A percentile compares a stretch with the other conserved stretches of the same genome.
phyloP scores from a whole-genome alignment of 2,113 vertebrate species.

The Tachycineta bicolor region DNA sequence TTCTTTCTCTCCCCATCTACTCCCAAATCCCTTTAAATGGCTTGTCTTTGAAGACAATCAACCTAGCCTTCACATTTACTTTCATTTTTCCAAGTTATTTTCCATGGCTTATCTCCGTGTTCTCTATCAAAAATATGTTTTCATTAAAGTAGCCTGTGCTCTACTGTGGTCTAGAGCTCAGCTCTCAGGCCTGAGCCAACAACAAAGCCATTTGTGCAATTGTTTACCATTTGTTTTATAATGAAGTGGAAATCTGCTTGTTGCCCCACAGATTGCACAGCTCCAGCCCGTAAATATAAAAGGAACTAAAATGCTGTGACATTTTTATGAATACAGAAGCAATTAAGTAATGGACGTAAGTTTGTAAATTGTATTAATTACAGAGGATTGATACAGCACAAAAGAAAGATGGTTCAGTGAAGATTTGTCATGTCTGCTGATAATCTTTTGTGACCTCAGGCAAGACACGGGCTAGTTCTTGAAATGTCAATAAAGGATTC shows the following conservation, averaged over 20 bases:
- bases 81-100: background rate
- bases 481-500: background rate
- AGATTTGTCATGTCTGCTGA: background rate
- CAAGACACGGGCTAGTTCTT: background rate
- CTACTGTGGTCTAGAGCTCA: background rate
- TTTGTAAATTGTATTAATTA: slow-evolving; percentile 33
- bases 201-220: background rate
- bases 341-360: background rate
- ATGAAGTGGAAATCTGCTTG: background rate
- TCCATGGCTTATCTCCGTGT: background rate
- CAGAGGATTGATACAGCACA: background rate
- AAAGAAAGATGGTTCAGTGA: background rate
- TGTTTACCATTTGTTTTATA: background rate
- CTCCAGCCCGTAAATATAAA: background rate
- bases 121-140: background rate
- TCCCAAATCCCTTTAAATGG: background rate
- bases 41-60: background rate
- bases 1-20: background rate
- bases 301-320: background rate
- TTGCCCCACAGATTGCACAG: background rate
- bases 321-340: slow-evolving; percentile 18
- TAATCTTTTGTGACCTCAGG: background rate
- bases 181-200: background rate
- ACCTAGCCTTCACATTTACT: background rate
- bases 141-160: background rate